Evolutionary conservation across 2,888 invertebrate genomes (phyloP).

Genomic region (Azorinus chamasolen): DNA sequence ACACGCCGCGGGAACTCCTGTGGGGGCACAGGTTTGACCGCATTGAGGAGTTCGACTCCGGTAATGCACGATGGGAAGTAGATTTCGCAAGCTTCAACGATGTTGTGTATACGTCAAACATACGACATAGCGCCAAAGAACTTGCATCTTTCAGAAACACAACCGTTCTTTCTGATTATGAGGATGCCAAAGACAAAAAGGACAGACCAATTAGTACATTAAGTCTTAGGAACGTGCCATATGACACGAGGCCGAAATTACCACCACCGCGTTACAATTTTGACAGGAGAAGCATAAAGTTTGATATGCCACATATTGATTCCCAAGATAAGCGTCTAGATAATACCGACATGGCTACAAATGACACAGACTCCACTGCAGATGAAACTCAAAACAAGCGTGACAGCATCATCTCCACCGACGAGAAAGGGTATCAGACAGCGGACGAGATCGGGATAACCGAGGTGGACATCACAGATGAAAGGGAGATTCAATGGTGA

Average conservation of each 20-base stretch:
- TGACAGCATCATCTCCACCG: constrained; percentile 41
- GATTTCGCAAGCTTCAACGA: constrained; percentile 80
- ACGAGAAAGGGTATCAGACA: constrained; percentile 46
- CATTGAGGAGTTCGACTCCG: constrained; percentile 77
- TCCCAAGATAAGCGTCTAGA: background rate
- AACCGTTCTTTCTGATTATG: constrained; percentile 31
- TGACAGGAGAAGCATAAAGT: constrained; percentile 16
- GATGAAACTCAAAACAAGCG: background rate
- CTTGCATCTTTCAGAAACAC: constrained; percentile 52
- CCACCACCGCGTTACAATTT: constrained; percentile 42
- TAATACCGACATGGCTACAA: background rate
- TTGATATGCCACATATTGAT: constrained; percentile 13
- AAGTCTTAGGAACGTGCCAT: constrained; percentile 42
- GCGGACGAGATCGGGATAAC: constrained; percentile 40
- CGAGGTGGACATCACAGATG: constrained; percentile 6
- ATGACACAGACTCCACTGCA: background rate
- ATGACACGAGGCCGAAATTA: constrained; percentile 45
- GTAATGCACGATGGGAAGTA: constrained; percentile 77
- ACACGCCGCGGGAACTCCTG: constrained; percentile 85
- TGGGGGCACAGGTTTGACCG: constrained; percentile 84
- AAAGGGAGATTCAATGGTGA: background rate
- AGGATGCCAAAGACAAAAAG: constrained; percentile 19
- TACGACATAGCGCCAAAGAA: constrained; percentile 71
- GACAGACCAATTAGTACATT: constrained; percentile 29
- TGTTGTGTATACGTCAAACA: constrained; percentile 72